Evolutionary conservation across 2,888 invertebrate genomes (phyloP).

Genomic region (Parthenolecanium corni): DNA sequence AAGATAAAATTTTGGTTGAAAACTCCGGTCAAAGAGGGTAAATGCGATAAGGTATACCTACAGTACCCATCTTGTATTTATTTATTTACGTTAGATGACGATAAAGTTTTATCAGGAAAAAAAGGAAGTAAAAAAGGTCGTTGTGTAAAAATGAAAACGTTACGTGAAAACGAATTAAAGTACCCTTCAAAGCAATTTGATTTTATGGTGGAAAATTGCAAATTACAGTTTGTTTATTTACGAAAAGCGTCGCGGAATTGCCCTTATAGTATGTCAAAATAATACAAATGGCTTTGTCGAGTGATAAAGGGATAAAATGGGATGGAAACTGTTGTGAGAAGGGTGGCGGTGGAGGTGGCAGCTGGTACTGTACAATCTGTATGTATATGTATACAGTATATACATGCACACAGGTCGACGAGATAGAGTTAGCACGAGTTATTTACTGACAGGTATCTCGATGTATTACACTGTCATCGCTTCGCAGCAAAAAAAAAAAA

Average conservation of each 20-base stretch:
- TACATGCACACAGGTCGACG: conserved; percentile 2
- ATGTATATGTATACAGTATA: not conserved
- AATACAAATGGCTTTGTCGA: conserved; percentile 25
- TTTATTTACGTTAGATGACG: no score
- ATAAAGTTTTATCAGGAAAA: not conserved
- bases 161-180: conserved; percentile 21
- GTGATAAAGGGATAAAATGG: conserved; percentile 22
- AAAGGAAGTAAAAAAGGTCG: not conserved
- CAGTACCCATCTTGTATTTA: no score
- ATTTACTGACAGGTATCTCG: conserved; percentile 24
- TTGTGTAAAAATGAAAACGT: conserved; percentile 1
- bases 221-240: conserved; percentile 26
- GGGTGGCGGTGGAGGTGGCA: conserved; percentile 9
- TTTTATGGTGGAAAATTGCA: conserved; percentile 25
- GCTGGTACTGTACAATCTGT: conserved; percentile 1
- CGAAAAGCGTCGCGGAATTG: conserved; percentile 25
- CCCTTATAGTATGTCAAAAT: conserved; percentile 24
- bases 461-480: conserved; percentile 24
- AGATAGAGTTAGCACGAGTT: conserved; percentile 15
- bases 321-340: not conserved
- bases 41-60: no score
- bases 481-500: not conserved
- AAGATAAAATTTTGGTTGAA: no score
- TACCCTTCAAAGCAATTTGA: conserved; percentile 25
- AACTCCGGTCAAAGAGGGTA: no score